Conservation (phyloP, 2,888 invertebrate genomes). For the Salpingus planirostris region DNA sequence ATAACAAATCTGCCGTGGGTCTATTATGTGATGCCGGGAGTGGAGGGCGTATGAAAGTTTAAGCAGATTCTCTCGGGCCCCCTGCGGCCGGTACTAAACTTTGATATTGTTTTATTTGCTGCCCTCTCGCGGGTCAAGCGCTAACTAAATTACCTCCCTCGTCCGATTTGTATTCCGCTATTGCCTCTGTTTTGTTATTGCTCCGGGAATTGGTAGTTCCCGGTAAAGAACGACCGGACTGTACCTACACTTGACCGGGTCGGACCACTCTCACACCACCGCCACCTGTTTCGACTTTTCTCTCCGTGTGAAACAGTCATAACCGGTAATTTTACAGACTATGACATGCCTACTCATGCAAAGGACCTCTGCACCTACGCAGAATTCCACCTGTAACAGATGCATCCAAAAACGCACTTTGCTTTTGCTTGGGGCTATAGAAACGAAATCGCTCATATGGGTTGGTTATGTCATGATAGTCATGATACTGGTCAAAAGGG, state of each 20-base stretch:
- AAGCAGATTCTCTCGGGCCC: constrained; percentile 26
- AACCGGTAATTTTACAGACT: too few relatives aligned
- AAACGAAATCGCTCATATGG: too few relatives aligned
- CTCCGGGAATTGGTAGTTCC: constrained; percentile 32
- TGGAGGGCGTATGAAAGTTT: constrained; percentile 20
- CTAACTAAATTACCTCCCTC: constrained; percentile 41
- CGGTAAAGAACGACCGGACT: constrained; percentile 25
- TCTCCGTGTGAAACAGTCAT: too few relatives aligned
- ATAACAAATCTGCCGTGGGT: constrained; percentile 10
- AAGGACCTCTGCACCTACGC: too few relatives aligned
- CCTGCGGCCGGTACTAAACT: constrained; percentile 39
- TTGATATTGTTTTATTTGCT: constrained; percentile 44
- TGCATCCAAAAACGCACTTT: too few relatives aligned
- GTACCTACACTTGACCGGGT: not conserved
- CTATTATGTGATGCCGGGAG: constrained; percentile 4
- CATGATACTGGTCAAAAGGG: too few relatives aligned
- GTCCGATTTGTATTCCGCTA: constrained; percentile 42
- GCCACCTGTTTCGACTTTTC: too few relatives aligned
- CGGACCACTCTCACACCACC: too few relatives aligned
- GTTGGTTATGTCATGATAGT: too few relatives aligned
- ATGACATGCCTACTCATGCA: too few relatives aligned
- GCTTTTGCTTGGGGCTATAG: too few relatives aligned
- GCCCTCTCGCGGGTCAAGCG: constrained; percentile 39
- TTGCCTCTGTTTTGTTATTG: constrained; percentile 37
- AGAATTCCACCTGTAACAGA: too few relatives aligned